phyloP scores from a whole-genome alignment of 1,140 invertebrate species.

The Drosophila neocordata region DNA sequence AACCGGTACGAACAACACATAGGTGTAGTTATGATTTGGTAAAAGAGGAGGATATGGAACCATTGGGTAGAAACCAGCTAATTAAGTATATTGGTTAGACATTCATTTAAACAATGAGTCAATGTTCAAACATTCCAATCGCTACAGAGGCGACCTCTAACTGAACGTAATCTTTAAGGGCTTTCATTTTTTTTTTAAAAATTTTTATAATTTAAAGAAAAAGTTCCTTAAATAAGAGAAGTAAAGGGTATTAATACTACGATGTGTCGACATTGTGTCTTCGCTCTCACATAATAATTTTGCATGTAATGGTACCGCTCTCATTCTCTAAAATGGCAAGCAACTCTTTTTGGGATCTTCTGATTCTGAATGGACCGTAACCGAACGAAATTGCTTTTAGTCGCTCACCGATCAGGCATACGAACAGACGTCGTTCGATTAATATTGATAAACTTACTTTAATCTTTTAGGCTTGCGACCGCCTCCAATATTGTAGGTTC shows the following conservation, averaged over 20 bases:
- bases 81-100: no score
- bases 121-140: no score
- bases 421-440: constrained; percentile 45
- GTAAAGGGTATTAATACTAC: neutral
- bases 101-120: no score
- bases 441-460: constrained; percentile 63
- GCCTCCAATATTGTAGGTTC: constrained; percentile 32
- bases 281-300: constrained; percentile 19
- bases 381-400: constrained; percentile 45
- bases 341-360: constrained; percentile 42
- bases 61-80: neutral
- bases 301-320: constrained; percentile 1
- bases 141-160: no score
- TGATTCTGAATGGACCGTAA: constrained; percentile 23
- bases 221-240: neutral
- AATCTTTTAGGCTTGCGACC: constrained; percentile 42
- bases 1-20: constrained; percentile 48
- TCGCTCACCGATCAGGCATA: constrained; percentile 52
- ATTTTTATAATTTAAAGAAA: no score
- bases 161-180: no score
- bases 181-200: no score
- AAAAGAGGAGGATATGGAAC: neutral
- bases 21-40: neutral
- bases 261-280: neutral
- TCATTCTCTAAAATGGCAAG: constrained; percentile 19